These are phyloP conservation scores for Oncopeltus fasciatus DNA, from an alignment of 1,140 invertebrate species.

Conservation along the genomic window DNA sequence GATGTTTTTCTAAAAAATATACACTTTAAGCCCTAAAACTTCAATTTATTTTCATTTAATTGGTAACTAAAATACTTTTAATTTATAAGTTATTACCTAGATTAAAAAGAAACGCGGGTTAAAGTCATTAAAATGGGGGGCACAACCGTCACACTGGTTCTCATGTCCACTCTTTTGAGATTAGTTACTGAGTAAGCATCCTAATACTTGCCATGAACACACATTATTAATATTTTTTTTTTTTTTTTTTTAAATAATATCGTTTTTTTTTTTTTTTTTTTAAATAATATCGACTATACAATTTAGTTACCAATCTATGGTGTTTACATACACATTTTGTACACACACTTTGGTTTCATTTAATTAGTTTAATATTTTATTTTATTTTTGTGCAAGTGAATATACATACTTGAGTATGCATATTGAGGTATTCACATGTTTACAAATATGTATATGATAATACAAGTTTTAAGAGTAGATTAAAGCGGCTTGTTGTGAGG, in stretches of 20 bases:
- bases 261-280: no score
- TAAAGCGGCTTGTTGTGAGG: not conserved
- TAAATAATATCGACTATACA: conserved; percentile 6
- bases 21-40: conserved; percentile 14
- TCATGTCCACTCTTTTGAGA: not conserved
- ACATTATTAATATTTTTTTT: conserved; percentile 1
- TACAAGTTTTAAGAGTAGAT: not conserved
- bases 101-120: conserved; percentile 10
- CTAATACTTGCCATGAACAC: conserved; percentile 5
- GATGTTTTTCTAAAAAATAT: conserved; percentile 15
- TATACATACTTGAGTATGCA: conserved; percentile 6
- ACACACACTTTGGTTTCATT: conserved; percentile 7
- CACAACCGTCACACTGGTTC: conserved; percentile 6
- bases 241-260: no score
- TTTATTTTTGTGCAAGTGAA: conserved; percentile 3
- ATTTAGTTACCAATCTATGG: conserved; percentile 3
- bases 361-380: not conserved
- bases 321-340: conserved; percentile 1
- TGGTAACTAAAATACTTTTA: conserved; percentile 11
- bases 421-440: conserved; percentile 5
- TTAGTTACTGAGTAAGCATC: conserved; percentile 6
- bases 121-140: not conserved
- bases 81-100: conserved; percentile 12
- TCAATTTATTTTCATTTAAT: conserved; percentile 5
- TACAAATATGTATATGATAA: not conserved